These are phyloP conservation scores for Chloropsis cyanopogon DNA, from an alignment of 2,113 vertebrate species.

Conservation along the genomic window DNA sequence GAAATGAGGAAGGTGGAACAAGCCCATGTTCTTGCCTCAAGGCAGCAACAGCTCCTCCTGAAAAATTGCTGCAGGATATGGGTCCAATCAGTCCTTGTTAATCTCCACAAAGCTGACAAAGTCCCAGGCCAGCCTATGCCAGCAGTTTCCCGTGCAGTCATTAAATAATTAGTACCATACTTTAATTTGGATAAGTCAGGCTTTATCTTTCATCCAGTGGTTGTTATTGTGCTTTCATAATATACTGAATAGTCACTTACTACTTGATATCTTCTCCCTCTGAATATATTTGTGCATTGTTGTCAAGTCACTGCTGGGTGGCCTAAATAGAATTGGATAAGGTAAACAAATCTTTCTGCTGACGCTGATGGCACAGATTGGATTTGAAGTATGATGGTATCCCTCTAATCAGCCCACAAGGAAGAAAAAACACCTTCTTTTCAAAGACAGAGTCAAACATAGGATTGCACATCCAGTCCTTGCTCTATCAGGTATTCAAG, in stretches of 20 bases:
- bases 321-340: slow-evolving; percentile 37
- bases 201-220: neutral
- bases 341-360: slow-evolving; percentile 46
- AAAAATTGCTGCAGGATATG: neutral
- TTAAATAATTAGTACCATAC: slow-evolving; percentile 17
- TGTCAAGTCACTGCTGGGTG: neutral
- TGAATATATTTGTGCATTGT: slow-evolving; percentile 11
- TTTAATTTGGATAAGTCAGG: neutral
- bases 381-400: neutral
- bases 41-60: neutral
- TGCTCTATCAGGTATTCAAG: neutral
- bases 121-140: neutral
- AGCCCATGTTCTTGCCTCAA: neutral
- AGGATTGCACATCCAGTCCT: neutral
- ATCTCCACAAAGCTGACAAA: neutral
- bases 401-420: neutral
- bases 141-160: neutral
- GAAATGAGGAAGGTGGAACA: neutral
- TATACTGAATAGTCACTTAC: neutral
- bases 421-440: neutral
- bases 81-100: neutral
- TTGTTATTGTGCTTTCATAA: neutral
- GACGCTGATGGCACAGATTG: neutral
- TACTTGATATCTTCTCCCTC: neutral
- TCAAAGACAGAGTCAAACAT: neutral